Evolutionary conservation across 1,140 invertebrate genomes (phyloP), one percentile per base, ranked within the genome.

Genomic region (Drosophila chauvacae): DNA sequence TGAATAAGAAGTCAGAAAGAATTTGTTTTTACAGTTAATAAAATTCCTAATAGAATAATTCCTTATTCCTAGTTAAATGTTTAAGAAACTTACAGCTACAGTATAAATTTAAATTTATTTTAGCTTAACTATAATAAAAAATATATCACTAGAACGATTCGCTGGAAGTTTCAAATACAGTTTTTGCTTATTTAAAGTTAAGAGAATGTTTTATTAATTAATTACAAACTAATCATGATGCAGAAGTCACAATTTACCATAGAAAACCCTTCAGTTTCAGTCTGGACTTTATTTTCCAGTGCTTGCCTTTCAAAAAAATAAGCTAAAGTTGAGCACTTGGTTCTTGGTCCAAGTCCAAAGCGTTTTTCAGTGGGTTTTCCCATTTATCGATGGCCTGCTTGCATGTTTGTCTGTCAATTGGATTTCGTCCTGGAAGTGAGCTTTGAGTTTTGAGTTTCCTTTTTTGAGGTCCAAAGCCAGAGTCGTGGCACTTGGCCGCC

Each of bases 371-470:
- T 70, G 57, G 73, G 57, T 47, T 77, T 77, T 16, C 33, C 53
- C 75, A 70, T 78, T 77, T 78, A 77, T 78, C 75, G 75, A 47
- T 77, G 57, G 37, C 39, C 58, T 50, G 66, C 48, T 47, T 70
- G 64, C 75, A 77, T 77, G 75, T 77, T 77, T 77, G 73, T 78
- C 63, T 77, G 75, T 78, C 75, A 78, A 78, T 78, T 78, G 75
- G 75, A 78, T 78, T 78, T 78, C 64, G 57, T 56, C 58, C 74
- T 63, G 48, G 53, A 42, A 72, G 69, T 72, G 69, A 71, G 69
- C 69, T 72, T 56, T 77, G 64, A 70, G 73, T 63, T 76, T 42
- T 59, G 61, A 65, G 44, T 55, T 66, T 44, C 47, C 60, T 55
- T 75, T 59, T 66, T 51, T 41, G 51, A 53, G 20, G 20, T 55